phyloP scores from a whole-genome alignment of 2,797 vertebrate species.

The Takifugu rubripes region DNA sequence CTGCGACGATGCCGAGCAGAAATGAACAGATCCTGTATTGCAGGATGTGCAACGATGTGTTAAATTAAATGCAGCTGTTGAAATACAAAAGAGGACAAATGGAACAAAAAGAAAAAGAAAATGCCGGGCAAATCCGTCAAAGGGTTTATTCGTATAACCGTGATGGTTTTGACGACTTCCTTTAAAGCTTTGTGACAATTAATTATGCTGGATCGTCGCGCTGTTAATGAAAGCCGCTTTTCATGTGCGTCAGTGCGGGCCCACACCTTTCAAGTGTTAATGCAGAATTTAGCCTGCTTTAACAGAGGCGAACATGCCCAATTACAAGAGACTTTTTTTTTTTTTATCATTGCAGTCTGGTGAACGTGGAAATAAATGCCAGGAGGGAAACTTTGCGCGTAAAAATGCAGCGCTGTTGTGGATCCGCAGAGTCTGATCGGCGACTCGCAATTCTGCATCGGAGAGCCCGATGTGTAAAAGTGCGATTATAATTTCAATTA shows the following conservation, averaged over 20 bases:
- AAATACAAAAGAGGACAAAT: conserved; percentile 64
- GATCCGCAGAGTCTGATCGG: conserved; percentile 30
- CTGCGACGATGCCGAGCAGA: conserved; percentile 60
- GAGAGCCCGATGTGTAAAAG: conserved; percentile 54
- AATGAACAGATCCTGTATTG: conserved; percentile 79
- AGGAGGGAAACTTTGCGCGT: conserved; percentile 6
- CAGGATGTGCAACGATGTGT: conserved; percentile 85
- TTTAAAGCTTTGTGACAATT: conserved; percentile 22
- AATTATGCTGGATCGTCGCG: conserved; percentile 11
- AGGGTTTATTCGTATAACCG: conserved; percentile 32
- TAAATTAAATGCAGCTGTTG: conserved; percentile 85
- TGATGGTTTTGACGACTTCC: conserved; percentile 46
- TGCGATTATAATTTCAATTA: conserved; percentile 50
- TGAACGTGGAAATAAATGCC: conserved; percentile 28
- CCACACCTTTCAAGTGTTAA: conserved; percentile 1
- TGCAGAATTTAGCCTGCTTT: background rate
- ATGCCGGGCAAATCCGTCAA: conserved; percentile 44
- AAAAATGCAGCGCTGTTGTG: conserved; percentile 17
- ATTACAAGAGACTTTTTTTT: conserved; percentile 9
- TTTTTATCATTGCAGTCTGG: conserved; percentile 4
- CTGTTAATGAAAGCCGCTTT: conserved; percentile 15
- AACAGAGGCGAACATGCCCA: background rate
- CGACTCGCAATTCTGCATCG: conserved; percentile 55
- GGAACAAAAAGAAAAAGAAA: conserved; percentile 56
- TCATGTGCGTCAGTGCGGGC: background rate